phyloP scores from a whole-genome alignment of 2,888 invertebrate species.

The Graphium colonna region DNA sequence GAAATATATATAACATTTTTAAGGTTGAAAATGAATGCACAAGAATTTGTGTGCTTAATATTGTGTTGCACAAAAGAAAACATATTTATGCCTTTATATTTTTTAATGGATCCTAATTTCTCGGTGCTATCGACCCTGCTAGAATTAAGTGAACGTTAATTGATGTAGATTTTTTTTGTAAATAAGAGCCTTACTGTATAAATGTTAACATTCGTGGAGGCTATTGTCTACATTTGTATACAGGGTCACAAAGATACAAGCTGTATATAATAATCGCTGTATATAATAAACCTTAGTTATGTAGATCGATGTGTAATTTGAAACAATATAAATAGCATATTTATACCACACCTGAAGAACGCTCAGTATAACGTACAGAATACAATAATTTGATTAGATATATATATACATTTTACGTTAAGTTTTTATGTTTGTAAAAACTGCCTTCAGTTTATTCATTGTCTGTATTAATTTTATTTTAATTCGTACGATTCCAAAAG shows the following conservation, averaged over 20 bases:
- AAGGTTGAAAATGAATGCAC: neutral
- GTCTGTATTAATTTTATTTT: constrained; percentile 1
- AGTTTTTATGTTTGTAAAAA: constrained; percentile 28
- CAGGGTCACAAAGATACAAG: constrained; percentile 69
- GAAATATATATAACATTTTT: neutral
- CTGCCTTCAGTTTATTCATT: constrained; percentile 27
- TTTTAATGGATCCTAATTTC: constrained; percentile 34
- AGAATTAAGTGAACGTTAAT: constrained; percentile 37
- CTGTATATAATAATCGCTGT: constrained; percentile 53
- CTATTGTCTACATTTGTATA: constrained; percentile 50
- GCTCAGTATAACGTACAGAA: constrained; percentile 58
- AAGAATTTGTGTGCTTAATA: neutral
- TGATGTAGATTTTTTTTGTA: constrained; percentile 47
- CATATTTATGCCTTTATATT: constrained; percentile 19
- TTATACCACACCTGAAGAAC: constrained; percentile 75
- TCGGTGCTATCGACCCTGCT: constrained; percentile 67
- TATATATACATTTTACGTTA: constrained; percentile 22
- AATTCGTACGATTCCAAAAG: neutral
- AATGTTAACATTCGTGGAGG: constrained; percentile 56
- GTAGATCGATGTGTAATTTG: constrained; percentile 33
- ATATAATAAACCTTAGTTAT: constrained; percentile 52
- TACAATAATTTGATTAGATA: constrained; percentile 32
- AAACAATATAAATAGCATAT: constrained; percentile 53
- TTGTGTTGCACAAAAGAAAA: constrained; percentile 4
- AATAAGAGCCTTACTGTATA: constrained; percentile 55